Base-by-base conservation (phyloP, 2,113 vertebrate species). In the Crotalus horridus region DNA sequence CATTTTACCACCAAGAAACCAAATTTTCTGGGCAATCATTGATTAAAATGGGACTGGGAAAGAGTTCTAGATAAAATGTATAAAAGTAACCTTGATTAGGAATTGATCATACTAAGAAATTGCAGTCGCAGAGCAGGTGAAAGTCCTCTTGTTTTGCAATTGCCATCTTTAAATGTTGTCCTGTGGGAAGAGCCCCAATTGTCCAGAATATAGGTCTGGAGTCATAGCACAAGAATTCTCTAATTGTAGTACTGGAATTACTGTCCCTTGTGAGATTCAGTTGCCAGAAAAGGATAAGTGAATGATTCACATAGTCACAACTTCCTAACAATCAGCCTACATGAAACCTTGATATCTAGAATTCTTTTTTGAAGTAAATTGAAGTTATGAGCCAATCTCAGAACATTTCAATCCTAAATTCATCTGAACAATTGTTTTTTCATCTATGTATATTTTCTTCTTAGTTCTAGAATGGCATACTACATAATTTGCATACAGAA, bases 131-230 rank as follows among this genome's bases (percentile, higher is more conserved):
- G 21, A 74, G 43, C 58, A 43, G 59, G 86, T 88, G 91, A 92
- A 92, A 92, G 91, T 88, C 91, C n/a, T 39, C 54, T 69, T 43
- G 58, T 92, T 92, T 92, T 88, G 59, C 48, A 88, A 54, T 33
- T 55, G 86, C 11, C 86, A 88, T 55, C 6, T 88, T 74, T 29
- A 69, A n/a, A 58, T 46, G 7, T 85, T 53, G 29, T 91, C 85
- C 74, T 85, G 10, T 85, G 56, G 51, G 53, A 39, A 91, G 74
- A 54, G 90, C 51, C 51, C 59, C 74, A 53, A 39, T 69, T 91
- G 56, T 59, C 91, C 91, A 87, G 58, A 69, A 88, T 15, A 43
- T 15, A 69, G 23, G 12, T 54, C 86, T 74, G 46, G 43, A 91
- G 20, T 92, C 91, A 88, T 39, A 51, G 59, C 59, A 64, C 86